Conservation (phyloP, 2,113 vertebrate species). For the Nibea albiflora region DNA sequence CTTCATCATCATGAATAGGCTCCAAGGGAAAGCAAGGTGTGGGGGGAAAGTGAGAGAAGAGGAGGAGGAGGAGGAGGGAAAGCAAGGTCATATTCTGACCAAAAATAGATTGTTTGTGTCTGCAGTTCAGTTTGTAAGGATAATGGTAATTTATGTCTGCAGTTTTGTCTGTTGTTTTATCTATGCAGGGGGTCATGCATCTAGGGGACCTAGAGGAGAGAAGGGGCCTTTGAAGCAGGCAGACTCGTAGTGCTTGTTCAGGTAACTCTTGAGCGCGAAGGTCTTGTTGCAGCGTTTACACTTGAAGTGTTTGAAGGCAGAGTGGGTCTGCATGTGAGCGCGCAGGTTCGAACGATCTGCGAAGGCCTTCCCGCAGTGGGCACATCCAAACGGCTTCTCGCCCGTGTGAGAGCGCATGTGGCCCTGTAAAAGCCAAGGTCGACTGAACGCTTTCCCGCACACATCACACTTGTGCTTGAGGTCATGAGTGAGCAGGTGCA, state of each 20-base stretch:
- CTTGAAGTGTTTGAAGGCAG: constrained; percentile 96
- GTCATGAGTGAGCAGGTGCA: constrained; percentile 96
- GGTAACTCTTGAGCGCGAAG: constrained; percentile 94
- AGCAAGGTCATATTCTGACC: constrained; percentile 72
- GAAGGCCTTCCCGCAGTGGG: constrained; percentile 95
- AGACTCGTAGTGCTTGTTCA: constrained; percentile 97
- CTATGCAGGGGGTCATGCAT: constrained; percentile 80
- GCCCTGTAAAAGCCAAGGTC: constrained; percentile 94
- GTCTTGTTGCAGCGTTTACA: constrained; percentile 96
- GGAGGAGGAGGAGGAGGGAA: constrained; percentile 59
- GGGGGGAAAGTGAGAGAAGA: constrained; percentile 32
- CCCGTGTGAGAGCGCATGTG: constrained; percentile 96
- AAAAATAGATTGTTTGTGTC: constrained; percentile 79
- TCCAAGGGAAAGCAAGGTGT: constrained; percentile 58
- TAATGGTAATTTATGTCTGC: constrained; percentile 67
- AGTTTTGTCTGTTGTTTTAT: constrained; percentile 60
- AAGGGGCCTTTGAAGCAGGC: constrained; percentile 93
- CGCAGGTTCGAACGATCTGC: constrained; percentile 96
- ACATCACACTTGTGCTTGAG: constrained; percentile 96
- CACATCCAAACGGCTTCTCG: constrained; percentile 94
- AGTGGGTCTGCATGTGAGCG: constrained; percentile 97
- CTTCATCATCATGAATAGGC: constrained; percentile 68
- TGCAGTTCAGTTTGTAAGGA: constrained; percentile 70
- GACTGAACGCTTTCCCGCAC: constrained; percentile 93
- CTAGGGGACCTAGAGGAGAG: constrained; percentile 81